Conservation (phyloP, 2,888 invertebrate species). For the Tipula helvola region DNA sequence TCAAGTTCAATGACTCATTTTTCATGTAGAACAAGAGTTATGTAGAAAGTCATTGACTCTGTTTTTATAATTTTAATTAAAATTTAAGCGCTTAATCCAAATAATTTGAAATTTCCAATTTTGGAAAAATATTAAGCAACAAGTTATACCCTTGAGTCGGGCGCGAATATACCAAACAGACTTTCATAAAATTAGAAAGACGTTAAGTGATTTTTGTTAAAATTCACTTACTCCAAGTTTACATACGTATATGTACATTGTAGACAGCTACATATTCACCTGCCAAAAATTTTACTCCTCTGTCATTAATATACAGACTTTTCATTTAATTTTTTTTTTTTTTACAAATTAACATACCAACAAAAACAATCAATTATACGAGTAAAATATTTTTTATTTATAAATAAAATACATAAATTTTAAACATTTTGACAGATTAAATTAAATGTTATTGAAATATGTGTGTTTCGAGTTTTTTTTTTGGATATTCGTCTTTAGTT, state of each 20-base stretch:
- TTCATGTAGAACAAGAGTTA: neutral
- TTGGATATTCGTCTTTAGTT: neutral
- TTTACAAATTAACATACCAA: neutral
- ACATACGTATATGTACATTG: neutral
- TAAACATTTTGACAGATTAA: neutral
- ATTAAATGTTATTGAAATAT: neutral
- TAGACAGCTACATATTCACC: neutral
- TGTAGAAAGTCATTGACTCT: neutral
- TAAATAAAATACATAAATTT: neutral
- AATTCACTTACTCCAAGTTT: neutral
- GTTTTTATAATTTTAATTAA: neutral
- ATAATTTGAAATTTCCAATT: neutral
- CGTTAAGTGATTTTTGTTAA: neutral
- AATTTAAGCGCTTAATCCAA: neutral
- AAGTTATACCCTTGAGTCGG: neutral
- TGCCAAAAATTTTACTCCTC: neutral
- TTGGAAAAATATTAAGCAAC: neutral
- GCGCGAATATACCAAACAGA: neutral
- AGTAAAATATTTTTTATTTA: neutral
- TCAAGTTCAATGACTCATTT: neutral
- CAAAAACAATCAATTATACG: neutral
- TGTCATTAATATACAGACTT: neutral
- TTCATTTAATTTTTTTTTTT: too few species aligned
- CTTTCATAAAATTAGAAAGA: neutral
- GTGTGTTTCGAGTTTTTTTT: neutral